A percentile compares a stretch with the other conserved stretches of the same genome.
Evolutionary conservation across 1,140 invertebrate species (phyloP).

Genomic region (Orchestia grillus): DNA sequence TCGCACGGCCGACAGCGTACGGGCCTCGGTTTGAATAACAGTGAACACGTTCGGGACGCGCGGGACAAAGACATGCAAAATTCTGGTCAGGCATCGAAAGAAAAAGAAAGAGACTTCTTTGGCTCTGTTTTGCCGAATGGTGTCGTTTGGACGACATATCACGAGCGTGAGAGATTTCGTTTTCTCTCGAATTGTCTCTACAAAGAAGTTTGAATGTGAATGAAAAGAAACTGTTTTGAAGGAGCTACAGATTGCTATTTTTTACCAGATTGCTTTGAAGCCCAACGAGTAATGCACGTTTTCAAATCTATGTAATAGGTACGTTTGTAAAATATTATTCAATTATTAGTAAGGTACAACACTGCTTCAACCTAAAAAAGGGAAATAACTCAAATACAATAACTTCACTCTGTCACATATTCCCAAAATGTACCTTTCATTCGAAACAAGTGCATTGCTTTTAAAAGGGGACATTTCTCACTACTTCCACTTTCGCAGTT

Average conservation of each 20-base stretch:
- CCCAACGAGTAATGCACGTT: background rate
- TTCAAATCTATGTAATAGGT: background rate
- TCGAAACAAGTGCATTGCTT: too few species aligned
- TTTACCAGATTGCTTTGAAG: background rate
- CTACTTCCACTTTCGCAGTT: too few species aligned
- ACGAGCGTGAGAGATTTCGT: background rate
- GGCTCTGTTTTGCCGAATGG: background rate
- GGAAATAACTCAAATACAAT: too few species aligned
- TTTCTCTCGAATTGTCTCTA: background rate
- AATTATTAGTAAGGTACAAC: background rate
- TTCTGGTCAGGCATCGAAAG: slow-evolving; percentile 37
- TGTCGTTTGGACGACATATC: background rate
- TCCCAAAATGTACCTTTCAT: too few species aligned
- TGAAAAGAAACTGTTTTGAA: background rate
- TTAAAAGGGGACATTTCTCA: too few species aligned
- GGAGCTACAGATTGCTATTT: background rate
- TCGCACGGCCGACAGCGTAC: background rate
- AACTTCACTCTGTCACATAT: too few species aligned
- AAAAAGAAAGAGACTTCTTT: slow-evolving; percentile 24
- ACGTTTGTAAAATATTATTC: background rate
- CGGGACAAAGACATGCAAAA: slow-evolving; percentile 17
- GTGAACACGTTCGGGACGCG: background rate
- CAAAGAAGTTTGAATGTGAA: background rate
- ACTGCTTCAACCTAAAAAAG: background rate
- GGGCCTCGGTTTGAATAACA: slow-evolving; percentile 38